phyloP scores from a whole-genome alignment of 2,797 vertebrate genomes.

The Tangara arthus region DNA sequence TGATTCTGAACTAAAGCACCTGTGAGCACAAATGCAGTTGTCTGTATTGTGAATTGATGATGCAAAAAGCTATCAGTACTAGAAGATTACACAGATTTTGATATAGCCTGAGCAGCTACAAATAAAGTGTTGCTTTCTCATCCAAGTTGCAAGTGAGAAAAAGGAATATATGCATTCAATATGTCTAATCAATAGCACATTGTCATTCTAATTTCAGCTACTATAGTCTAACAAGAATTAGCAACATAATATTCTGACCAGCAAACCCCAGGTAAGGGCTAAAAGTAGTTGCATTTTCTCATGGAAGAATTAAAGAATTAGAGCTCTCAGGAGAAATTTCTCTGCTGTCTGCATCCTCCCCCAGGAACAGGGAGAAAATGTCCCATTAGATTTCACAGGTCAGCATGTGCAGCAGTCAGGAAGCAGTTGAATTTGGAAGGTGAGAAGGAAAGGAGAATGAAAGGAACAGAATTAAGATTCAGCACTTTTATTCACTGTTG shows the following conservation, averaged over 20 bases:
- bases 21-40: conserved; percentile 41
- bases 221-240: not conserved
- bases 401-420: not conserved
- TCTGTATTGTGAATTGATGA: conserved; percentile 47
- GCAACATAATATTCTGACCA: not conserved
- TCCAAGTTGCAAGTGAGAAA: not conserved
- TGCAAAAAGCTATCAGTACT: conserved; percentile 47
- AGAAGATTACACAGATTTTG: conserved; percentile 46
- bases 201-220: not conserved
- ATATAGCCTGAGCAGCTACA: conserved; percentile 34
- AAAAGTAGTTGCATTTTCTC: not conserved
- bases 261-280: not conserved
- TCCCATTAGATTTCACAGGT: not conserved
- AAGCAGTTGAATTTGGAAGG: not conserved
- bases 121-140: conserved; percentile 21
- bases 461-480: not conserved
- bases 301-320: not conserved
- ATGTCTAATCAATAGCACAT: not conserved
- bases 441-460: not conserved
- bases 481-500: not conserved
- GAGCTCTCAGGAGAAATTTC: not conserved
- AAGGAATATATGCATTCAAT: not conserved
- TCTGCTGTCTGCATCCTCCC: not conserved
- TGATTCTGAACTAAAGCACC: conserved; percentile 29
- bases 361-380: not conserved